These are phyloP conservation scores for Bubo bubo DNA, from an alignment of 2,113 vertebrate species.

Conservation along the genomic window DNA sequence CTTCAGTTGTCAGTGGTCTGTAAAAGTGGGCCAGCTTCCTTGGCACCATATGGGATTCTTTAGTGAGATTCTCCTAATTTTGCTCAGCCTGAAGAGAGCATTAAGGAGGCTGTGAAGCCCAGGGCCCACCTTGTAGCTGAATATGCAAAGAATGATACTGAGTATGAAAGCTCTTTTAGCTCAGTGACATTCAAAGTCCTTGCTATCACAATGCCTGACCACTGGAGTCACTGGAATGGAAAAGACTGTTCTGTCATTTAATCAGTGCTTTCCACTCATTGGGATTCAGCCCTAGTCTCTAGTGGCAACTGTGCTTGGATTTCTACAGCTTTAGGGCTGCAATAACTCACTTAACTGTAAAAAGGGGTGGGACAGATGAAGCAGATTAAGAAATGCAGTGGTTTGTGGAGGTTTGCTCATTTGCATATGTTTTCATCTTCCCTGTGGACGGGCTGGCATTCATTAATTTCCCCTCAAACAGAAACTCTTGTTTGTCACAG, in stretches of 20 bases:
- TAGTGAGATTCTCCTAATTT: background rate
- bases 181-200: slow-evolving; percentile 55
- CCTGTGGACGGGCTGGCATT: background rate
- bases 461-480: background rate
- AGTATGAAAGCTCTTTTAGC: slow-evolving; percentile 24
- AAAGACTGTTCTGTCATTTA: slow-evolving; percentile 57
- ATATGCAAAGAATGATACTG: slow-evolving; percentile 26
- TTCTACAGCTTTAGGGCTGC: slow-evolving; percentile 44
- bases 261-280: slow-evolving; percentile 43
- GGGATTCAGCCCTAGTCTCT: slow-evolving; percentile 45
- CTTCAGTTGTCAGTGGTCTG: background rate
- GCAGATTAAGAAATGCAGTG: slow-evolving; percentile 49
- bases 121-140: background rate
- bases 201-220: slow-evolving; percentile 40
- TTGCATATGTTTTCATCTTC: slow-evolving; percentile 52
- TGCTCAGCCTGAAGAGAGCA: background rate
- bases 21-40: background rate
- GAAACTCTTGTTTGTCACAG: background rate
- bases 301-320: slow-evolving; percentile 24
- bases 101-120: background rate
- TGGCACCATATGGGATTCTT: background rate
- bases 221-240: slow-evolving; percentile 58
- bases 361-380: slow-evolving; percentile 54
- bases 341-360: slow-evolving; percentile 45
- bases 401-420: slow-evolving; percentile 45